Conservation (phyloP, 2,888 invertebrate genomes). For the Eumacrocentrus americanus region DNA sequence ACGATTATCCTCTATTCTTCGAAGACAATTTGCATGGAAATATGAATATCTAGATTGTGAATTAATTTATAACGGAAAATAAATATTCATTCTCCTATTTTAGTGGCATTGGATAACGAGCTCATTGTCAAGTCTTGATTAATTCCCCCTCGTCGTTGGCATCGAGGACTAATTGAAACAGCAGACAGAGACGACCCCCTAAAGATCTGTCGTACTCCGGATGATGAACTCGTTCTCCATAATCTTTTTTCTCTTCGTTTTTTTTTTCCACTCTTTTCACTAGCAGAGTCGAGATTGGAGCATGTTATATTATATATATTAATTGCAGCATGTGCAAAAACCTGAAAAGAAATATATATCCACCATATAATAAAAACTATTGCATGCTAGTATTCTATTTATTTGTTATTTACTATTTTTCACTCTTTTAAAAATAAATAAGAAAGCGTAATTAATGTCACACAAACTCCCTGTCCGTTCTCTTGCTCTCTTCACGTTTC, state of each 20-base stretch:
- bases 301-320: too few relatives aligned
- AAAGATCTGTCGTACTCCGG: conserved; percentile 13
- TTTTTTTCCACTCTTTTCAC: neutral
- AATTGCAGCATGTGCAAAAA: conserved; percentile 12
- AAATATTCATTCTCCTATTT: neutral
- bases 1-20: neutral
- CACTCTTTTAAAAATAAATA: too few relatives aligned
- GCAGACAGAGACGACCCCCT: too few relatives aligned
- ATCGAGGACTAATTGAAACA: too few relatives aligned
- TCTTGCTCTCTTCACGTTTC: neutral
- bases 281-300: too few relatives aligned
- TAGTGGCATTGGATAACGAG: conserved; percentile 15
- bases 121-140: too few relatives aligned
- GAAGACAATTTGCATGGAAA: conserved; percentile 1
- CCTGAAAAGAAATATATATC: neutral
- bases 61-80: neutral
- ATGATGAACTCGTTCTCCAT: conserved; percentile 13
- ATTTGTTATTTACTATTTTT: too few relatives aligned
- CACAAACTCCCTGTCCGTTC: neutral
- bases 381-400: neutral
- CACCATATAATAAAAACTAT: neutral
- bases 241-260: conserved; percentile 6
- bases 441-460: neutral
- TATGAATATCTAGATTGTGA: neutral
- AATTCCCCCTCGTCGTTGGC: too few relatives aligned